Base-by-base conservation (phyloP, 2,797 vertebrate genomes). In the Pangasius krempfi region DNA sequence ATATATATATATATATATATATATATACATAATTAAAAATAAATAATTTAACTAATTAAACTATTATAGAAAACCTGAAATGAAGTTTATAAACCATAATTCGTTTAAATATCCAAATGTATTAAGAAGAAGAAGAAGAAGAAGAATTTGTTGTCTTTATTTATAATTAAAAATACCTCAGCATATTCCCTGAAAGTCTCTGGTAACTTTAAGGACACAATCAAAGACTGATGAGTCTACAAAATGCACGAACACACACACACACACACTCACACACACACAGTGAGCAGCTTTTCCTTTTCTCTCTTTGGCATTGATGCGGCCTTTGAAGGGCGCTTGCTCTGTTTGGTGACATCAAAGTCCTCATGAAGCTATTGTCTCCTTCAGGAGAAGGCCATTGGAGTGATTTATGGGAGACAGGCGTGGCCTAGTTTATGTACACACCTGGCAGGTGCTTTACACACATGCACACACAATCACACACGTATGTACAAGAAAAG, bases 321-420 rank as follows among this genome's bases (percentile, higher is more conserved):
- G 93, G 94, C 94, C 93, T 92, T 82, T 94, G 94, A 95, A 95
- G 94, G 94, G 93, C 87, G 92, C 89, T 94, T 86, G 93, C 94
- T 96, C 94, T 93, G 92, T 94, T 96, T 95, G 93, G 66, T 2
- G 92, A 96, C 95, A 94, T 96, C 95, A 96, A 96, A 96, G 95
- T 92, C 92, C 89, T 90, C 93, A 95, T 95, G 92, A 94, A 93
- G 91, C 93, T 94, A 94, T 94, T 94, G 95, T 94, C 94, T 90
- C 88, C 92, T 93, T 90, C 37, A n/a, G 93, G 91, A 66, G 87
- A 75, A 89, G 94, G 91, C 92, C 94, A 95, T 95, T 95, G 94
- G 96, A 95, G 94, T 95, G 94, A 95, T 95, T 95, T 96, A 94
- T 94, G 93, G 93, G 91, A 93, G 92, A 92, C 93, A 93, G 95